phyloP scores from a whole-genome alignment of 2,888 invertebrate species.

The Gastracanthus pulcherrimus region DNA sequence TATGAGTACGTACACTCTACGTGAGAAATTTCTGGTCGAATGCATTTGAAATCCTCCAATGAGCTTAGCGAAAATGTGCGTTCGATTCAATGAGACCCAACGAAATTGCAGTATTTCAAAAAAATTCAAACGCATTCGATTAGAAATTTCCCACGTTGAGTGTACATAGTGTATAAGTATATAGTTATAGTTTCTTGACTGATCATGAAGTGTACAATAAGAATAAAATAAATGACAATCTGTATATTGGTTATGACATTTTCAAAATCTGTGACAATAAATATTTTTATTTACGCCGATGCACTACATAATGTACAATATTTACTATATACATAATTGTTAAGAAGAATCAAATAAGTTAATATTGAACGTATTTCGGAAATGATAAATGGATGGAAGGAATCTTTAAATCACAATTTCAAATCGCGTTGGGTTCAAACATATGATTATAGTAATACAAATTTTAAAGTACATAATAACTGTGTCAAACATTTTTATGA shows the following conservation, averaged over 20 bases:
- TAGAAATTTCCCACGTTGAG: no score
- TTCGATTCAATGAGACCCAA: no score
- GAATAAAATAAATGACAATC: constrained; percentile 35
- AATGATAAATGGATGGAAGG: not conserved
- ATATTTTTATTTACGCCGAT: not conserved
- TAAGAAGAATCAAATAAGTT: not conserved
- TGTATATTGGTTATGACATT: not conserved
- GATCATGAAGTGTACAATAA: not conserved
- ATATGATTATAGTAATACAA: not conserved
- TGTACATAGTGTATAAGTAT: no score
- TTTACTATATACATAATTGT: not conserved
- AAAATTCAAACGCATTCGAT: no score
- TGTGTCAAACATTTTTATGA: constrained; percentile 15
- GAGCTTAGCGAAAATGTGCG: no score
- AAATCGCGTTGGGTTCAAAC: not conserved
- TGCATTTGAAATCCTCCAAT: no score
- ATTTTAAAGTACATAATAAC: not conserved
- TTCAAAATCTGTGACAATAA: not conserved
- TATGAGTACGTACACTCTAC: no score
- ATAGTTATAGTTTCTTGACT: not conserved
- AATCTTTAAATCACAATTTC: not conserved
- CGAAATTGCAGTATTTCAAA: no score
- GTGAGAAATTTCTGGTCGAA: no score
- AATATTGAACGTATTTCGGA: not conserved
- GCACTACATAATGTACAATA: not conserved